phyloP scores from a whole-genome alignment of 2,888 invertebrate species.

The Lithophane leautieri region DNA sequence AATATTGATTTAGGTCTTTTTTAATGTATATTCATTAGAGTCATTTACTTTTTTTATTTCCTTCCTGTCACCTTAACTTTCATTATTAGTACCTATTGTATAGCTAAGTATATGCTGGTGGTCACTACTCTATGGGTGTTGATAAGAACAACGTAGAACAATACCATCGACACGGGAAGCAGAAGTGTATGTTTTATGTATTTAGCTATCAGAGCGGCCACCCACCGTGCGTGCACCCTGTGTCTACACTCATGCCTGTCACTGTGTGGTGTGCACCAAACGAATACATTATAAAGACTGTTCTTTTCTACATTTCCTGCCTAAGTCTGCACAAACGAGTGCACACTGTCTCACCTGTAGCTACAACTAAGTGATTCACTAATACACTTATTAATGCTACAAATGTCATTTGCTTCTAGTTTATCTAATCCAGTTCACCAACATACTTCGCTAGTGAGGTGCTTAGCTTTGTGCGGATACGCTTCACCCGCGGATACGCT shows the following conservation, averaged over 20 bases:
- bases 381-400: constrained; percentile 1
- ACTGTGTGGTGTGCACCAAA: too few species aligned
- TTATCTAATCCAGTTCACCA: constrained; percentile 12
- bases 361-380: background rate
- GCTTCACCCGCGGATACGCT: background rate
- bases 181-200: too few species aligned
- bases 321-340: too few species aligned
- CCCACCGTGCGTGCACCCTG: too few species aligned
- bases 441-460: background rate
- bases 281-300: background rate
- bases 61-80: background rate
- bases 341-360: background rate
- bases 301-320: background rate
- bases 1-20: background rate
- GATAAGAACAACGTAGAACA: background rate
- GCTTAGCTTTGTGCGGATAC: background rate
- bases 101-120: background rate
- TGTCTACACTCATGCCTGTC: background rate
- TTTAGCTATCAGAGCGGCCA: too few species aligned
- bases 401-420: constrained; percentile 13
- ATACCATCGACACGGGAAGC: background rate
- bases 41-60: too few species aligned
- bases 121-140: background rate
- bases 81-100: too few species aligned
- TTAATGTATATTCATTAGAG: background rate